Evolutionary conservation across 2,113 vertebrate species (phyloP), one percentile per base, ranked within the genome.

Genomic region (Onychostoma macrolepis): DNA sequence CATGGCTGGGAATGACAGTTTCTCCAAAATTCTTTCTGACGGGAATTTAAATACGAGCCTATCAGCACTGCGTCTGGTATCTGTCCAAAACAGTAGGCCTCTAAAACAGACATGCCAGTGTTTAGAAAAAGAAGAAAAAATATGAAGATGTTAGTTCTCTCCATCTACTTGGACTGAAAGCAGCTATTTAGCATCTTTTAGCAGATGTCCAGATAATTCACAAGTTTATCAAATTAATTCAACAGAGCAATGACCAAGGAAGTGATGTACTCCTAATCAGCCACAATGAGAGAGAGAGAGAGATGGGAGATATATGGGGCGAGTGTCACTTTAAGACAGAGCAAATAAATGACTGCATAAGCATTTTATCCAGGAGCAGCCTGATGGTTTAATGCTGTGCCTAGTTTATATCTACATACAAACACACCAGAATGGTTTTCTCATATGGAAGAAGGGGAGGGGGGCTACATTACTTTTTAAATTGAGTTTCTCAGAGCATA

Each of bases 61-160:
- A 91, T 88, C 90, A 92, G 88, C 92, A 89, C 91, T 89, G 36
- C 81, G 90, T 86, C 92, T 93, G 93, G 94, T 90, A 92, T 88
- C 83, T 83, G 63, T 93, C 94, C 94, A 95, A 94, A 90, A 90
- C 90, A 89, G 91, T 90, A 84, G 90, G 92, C 91, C 93, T 93
- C 92, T 92, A 92, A 94, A 91, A 95, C 94, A 95, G 94, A 94
- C 88, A 87, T 80, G 90, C 90, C 93, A 93, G 93, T 95, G 93
- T 95, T 94, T 92, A 91, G 86, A 91, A 92, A 90, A 92, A 91
- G n/a, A 30, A 17, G 28, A 77, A 50, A 43, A n/a, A 77, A 78
- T 26, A 94, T 93, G 91, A 94, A 95, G 94, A 94, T 92, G 93
- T 94, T 93, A 92, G 93, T 94, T 92, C 90, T 91, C 91, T 83